Base-by-base conservation (phyloP, 2,888 invertebrate species). In the Eubasilissa splendida region DNA sequence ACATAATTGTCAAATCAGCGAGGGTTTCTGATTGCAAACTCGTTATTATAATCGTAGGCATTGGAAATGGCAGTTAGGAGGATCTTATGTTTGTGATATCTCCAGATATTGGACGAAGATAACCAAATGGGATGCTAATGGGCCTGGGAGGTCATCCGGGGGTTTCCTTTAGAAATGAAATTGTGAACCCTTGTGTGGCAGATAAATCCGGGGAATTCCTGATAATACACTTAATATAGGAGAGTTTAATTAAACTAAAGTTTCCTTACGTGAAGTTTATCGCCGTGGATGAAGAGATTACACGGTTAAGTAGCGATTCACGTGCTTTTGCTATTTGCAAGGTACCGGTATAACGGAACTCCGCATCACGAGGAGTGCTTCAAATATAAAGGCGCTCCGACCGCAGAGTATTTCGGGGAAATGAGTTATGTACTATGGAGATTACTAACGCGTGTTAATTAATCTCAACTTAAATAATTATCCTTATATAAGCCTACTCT, bases 241-340 rank as follows among this genome's bases (percentile, higher is more conserved):
- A 77, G 70, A 58, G 82, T 82, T 82, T 82, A 82, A 82, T 82
- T 82, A 82, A 82, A 82, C 82, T 79, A 79, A 76, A 82, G 76
- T 82, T 79, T 71, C 63, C 76, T 71, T 76, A 76, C 76, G 77
- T 60, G 81, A 79, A 79, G 79, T 82, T 82, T 82, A 82, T 82
- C 82, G 76, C 82, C 79, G 66, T 73, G 79, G 82, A 76, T 79
- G 79, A 76, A 79, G 82, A 82, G 82, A 82, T 82, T 82, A 82
- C 71, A 53, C 71, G 63, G 68, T 73, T 80, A 80, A 66, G 68
- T 66, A 70, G 56, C 76, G 76, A 54, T 76, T 76, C 70, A 66
- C 76, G 63, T 80, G 65, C 76, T 76, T 68, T 22, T 31, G 50
- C 70, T 14, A 53, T 50, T n/a, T 52, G 22, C 60, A 63, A 31